Evolutionary conservation across 2,888 invertebrate species (phyloP), one percentile per base, ranked within the genome.

Genomic region (Drosophila quinaria): DNA sequence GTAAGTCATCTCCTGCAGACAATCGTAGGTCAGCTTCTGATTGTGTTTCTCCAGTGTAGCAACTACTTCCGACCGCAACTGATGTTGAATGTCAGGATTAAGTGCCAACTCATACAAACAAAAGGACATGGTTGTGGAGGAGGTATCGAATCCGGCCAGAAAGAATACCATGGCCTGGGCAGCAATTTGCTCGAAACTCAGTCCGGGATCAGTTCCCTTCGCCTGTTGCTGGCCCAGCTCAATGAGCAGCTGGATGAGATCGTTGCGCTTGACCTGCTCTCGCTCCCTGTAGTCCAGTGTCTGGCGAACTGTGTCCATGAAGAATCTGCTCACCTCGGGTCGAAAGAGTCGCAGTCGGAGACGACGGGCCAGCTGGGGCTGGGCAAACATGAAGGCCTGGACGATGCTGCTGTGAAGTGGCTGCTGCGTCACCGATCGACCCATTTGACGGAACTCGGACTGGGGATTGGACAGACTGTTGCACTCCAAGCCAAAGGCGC

Each of bases 131-230:
- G 93, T 93, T 0, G 93, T 92, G 0, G 93, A 92, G 3, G 94
- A 94, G 0, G 94, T 94, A 74, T 94, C 94, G 51, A 93, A 94
- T 1, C 94, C 94, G 19, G 94, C 95, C 10, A 92, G 65, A 73
- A 94, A 94, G 81, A 95, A 94, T 0, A 94, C 90, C 49, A 94
- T 91, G 8, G 94, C 93, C 66, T 95, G 94, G 0, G 94, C 93
- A 0, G 93, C 91, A 3, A 95, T 82, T 49, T 94, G 87, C 2
- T 93, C 92, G 3, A 94, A 90, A 5, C 79, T 89, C 2, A 91
- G 51, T 0, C 78, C 79, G 0, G 71, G 29, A 0, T 44, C 55
- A 2, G 10, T 13, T 6, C 50, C 39, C 9, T 65, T 15, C n/a
- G 29, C 13, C 22, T 37, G 50, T 9, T 54, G 50, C 10, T 54